These are phyloP conservation scores for Sporophila hypoxantha DNA, from an alignment of 2,113 vertebrate species.

Conservation along the genomic window DNA sequence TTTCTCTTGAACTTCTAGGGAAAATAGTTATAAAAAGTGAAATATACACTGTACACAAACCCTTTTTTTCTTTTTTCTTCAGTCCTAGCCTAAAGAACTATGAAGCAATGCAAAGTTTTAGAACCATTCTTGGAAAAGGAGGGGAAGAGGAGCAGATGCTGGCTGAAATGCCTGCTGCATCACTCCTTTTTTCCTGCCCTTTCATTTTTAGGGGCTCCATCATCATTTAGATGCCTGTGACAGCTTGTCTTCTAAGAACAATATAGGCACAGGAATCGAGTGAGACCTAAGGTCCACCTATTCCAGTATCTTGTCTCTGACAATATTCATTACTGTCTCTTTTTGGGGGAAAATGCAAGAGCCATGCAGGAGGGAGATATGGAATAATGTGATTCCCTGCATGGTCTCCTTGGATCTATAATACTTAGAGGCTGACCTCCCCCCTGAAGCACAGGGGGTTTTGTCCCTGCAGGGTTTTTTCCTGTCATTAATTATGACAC, in stretches of 20 bases:
- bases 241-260: conserved; percentile 20
- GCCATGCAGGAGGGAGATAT: background rate
- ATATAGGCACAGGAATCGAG: background rate
- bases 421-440: conserved; percentile 27
- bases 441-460: background rate
- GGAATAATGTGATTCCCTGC: conserved; percentile 34
- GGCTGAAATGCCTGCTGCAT: background rate
- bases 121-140: background rate
- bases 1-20: background rate
- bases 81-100: background rate
- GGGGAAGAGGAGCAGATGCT: background rate
- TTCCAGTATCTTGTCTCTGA: conserved; percentile 24
- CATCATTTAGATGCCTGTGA: background rate
- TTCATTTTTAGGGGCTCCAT: background rate
- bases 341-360: background rate
- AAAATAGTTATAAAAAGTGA: background rate
- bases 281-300: conserved; percentile 3
- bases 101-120: background rate
- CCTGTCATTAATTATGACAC: conserved; percentile 37
- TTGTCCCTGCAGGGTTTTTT: background rate
- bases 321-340: conserved; percentile 40
- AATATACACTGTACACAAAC: background rate
- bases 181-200: background rate
- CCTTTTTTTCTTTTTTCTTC: background rate
- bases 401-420: conserved; percentile 6